phyloP scores from a whole-genome alignment of 2,888 invertebrate species.

The Opisthograptis luteolata region DNA sequence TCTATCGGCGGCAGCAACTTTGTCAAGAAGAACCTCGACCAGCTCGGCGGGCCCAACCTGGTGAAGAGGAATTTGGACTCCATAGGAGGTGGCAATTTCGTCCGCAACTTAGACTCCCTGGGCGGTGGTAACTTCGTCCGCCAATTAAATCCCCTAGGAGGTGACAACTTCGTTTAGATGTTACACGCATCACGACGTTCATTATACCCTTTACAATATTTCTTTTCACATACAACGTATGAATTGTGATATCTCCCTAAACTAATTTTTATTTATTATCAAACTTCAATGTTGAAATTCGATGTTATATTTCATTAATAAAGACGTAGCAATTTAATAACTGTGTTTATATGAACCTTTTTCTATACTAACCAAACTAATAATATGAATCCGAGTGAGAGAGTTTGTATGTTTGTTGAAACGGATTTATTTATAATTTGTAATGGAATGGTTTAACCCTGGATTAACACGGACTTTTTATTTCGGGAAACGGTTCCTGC shows the following conservation, averaged over 20 bases:
- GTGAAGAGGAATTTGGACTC: slow-evolving; percentile 72
- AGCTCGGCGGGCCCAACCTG: slow-evolving; percentile 72
- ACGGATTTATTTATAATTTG: too few species aligned
- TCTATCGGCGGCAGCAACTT: slow-evolving; percentile 71
- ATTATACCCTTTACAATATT: slow-evolving; percentile 27
- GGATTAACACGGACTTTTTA: too few species aligned
- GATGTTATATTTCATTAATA: slow-evolving; percentile 53
- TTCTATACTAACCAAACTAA: too few species aligned
- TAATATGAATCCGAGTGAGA: too few species aligned
- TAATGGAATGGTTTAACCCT: too few species aligned
- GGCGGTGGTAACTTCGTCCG: slow-evolving; percentile 81
- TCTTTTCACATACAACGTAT: slow-evolving; percentile 36
- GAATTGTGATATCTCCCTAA: slow-evolving; percentile 56
- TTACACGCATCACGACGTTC: slow-evolving; percentile 24
- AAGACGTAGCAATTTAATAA: slow-evolving; percentile 49
- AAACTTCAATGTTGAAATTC: slow-evolving; percentile 43
- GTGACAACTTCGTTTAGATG: slow-evolving; percentile 67
- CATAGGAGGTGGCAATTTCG: slow-evolving; percentile 71
- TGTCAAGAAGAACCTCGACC: slow-evolving; percentile 73
- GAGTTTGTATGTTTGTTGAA: too few species aligned
- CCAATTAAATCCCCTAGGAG: slow-evolving; percentile 66
- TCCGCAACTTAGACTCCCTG: slow-evolving; percentile 71
- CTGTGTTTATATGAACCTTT: slow-evolving; percentile 4
- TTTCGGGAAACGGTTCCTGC: too few species aligned
- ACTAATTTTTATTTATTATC: slow-evolving; percentile 46